These are phyloP conservation scores for Telmatherina bonti DNA, from an alignment of 2,797 vertebrate genomes.

Conservation along the genomic window DNA sequence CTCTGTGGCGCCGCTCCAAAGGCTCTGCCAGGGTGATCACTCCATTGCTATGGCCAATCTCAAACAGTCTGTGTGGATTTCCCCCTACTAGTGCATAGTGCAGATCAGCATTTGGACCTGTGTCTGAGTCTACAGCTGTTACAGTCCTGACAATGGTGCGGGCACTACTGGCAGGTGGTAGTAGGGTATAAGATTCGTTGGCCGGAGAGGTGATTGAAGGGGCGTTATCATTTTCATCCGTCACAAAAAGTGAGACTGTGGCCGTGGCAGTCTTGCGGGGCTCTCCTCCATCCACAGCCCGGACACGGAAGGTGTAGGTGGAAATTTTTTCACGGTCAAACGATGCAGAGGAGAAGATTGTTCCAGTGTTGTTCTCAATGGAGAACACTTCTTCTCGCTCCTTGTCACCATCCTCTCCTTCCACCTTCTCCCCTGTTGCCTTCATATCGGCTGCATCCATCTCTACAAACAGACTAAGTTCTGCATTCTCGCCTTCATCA, in stretches of 20 bases:
- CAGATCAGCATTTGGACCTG: slow-evolving; percentile 92
- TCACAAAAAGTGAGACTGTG: slow-evolving; percentile 94
- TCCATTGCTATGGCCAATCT: slow-evolving; percentile 91
- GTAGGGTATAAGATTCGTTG: slow-evolving; percentile 92
- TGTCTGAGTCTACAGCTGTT: slow-evolving; percentile 89
- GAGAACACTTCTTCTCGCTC: slow-evolving; percentile 85
- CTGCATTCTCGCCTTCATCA: slow-evolving; percentile 93
- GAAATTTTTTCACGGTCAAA: slow-evolving; percentile 94
- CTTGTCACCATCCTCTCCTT: slow-evolving; percentile 66
- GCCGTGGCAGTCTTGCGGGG: slow-evolving; percentile 92
- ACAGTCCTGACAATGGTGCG: slow-evolving; percentile 92
- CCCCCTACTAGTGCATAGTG: slow-evolving; percentile 92
- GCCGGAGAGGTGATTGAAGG: slow-evolving; percentile 89
- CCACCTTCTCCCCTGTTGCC: slow-evolving; percentile 57
- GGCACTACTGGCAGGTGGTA: slow-evolving; percentile 91
- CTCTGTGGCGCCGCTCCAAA: slow-evolving; percentile 91
- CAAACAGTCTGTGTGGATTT: slow-evolving; percentile 95
- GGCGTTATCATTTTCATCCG: slow-evolving; percentile 96
- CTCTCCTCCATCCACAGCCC: slow-evolving; percentile 93
- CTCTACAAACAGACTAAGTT: slow-evolving; percentile 92
- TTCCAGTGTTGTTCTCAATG: slow-evolving; percentile 95
- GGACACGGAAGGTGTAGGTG: slow-evolving; percentile 93
- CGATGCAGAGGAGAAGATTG: slow-evolving; percentile 93
- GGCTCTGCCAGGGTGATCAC: slow-evolving; percentile 95
- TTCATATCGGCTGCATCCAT: slow-evolving; percentile 79